A percentile compares a stretch with the other conserved stretches of the same genome.
Conservation (phyloP, 2,113 vertebrate species). For the Procavia capensis region DNA sequence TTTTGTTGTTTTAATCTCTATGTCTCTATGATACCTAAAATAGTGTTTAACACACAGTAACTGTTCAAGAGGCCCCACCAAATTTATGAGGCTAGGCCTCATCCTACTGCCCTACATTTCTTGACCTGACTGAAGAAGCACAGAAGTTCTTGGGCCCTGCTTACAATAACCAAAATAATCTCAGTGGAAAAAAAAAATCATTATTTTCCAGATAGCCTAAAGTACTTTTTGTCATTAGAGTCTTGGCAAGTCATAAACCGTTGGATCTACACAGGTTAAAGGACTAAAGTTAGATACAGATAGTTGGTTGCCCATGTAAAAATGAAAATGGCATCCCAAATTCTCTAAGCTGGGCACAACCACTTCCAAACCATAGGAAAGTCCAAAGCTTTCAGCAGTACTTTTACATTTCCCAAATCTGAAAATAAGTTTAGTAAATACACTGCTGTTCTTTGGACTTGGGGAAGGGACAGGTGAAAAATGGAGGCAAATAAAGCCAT, state of each 20-base stretch:
- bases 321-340: conserved; percentile 38
- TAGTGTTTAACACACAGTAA: conserved; percentile 2
- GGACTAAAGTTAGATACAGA: background rate
- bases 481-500: background rate
- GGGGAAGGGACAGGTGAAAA: background rate
- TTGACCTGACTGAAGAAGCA: conserved; percentile 7
- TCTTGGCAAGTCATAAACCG: conserved; percentile 41
- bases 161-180: conserved; percentile 48
- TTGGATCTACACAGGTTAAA: background rate
- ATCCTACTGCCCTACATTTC: background rate
- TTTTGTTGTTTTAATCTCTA: background rate
- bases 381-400: conserved; percentile 6
- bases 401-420: conserved; percentile 13
- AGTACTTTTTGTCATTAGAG: background rate
- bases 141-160: conserved; percentile 3
- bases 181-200: conserved; percentile 43
- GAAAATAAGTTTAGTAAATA: conserved; percentile 32
- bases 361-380: conserved; percentile 46
- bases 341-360: background rate
- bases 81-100: background rate
- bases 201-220: conserved; percentile 32
- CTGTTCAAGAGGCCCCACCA: background rate
- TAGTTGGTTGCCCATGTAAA: background rate
- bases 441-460: background rate
- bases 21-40: background rate